Conservation (phyloP, 2,888 invertebrate genomes). For the Heliconius erato region DNA sequence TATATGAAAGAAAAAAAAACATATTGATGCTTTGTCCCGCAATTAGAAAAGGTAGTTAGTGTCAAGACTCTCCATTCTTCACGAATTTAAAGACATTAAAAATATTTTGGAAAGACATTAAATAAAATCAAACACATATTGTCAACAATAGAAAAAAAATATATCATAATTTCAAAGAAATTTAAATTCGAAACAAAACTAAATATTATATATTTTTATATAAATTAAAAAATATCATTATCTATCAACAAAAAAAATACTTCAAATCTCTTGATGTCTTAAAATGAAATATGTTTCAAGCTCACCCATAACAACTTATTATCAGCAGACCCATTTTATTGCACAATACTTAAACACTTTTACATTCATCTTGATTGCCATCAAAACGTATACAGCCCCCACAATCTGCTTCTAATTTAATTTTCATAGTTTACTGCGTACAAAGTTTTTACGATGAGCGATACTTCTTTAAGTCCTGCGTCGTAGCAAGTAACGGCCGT, state of each 20-base stretch:
- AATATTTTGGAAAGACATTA: background rate
- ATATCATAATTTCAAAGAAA: background rate
- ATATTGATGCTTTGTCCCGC: too few relatives aligned
- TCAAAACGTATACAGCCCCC: slow-evolving; percentile 48
- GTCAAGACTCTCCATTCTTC: too few relatives aligned
- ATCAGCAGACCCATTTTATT: background rate
- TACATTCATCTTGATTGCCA: slow-evolving; percentile 41
- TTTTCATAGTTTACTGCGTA: slow-evolving; percentile 75
- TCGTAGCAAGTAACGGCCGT: slow-evolving; percentile 50
- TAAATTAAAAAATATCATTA: background rate
- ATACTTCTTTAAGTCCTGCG: slow-evolving; percentile 60
- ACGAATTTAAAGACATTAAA: too few relatives aligned
- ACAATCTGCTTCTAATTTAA: slow-evolving; percentile 69
- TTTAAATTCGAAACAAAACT: too few relatives aligned
- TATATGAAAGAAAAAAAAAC: too few relatives aligned
- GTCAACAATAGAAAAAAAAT: too few relatives aligned
- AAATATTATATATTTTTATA: background rate
- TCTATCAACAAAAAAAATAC: background rate
- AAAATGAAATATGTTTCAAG: background rate
- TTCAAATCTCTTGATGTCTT: background rate
- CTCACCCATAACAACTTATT: background rate
- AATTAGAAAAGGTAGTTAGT: background rate
- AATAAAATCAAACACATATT: too few relatives aligned
- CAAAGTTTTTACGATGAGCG: slow-evolving; percentile 78
- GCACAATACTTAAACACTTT: slow-evolving; percentile 6